These are phyloP conservation scores for Gopherus flavomarginatus DNA, from an alignment of 2,113 vertebrate species.

Conservation along the genomic window DNA sequence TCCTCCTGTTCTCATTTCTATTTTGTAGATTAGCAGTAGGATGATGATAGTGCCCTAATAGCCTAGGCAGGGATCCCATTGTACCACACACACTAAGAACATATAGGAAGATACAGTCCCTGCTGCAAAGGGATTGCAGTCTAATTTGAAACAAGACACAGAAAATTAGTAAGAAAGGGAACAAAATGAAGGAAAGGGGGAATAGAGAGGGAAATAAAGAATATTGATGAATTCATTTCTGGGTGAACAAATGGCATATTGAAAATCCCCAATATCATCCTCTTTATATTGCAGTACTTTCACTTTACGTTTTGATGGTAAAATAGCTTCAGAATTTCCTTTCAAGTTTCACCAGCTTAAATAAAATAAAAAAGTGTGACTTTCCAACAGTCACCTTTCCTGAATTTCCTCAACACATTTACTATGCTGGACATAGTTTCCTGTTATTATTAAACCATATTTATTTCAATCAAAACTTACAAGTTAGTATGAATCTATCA, in stretches of 20 bases:
- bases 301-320: not conserved
- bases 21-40: not conserved
- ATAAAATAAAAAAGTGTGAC: not conserved
- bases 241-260: accelerated
- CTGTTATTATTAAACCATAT: not conserved
- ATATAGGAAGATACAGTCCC: not conserved
- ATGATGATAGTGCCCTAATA: not conserved
- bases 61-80: not conserved
- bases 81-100: not conserved
- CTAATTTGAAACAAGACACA: not conserved
- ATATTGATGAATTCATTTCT: not conserved
- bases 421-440: not conserved
- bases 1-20: not conserved
- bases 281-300: not conserved
- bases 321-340: not conserved
- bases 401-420: not conserved
- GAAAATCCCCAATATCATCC: not conserved
- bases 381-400: not conserved
- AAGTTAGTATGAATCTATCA: not conserved
- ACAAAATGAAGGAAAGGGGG: not conserved
- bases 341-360: not conserved
- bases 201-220: not conserved
- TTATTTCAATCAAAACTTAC: not conserved
- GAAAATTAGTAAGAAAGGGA: not conserved
- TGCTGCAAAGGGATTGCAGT: not conserved